These are phyloP conservation scores for Rhynchomys soricoides DNA, from an alignment of 2,113 vertebrate genomes.

Conservation along the genomic window DNA sequence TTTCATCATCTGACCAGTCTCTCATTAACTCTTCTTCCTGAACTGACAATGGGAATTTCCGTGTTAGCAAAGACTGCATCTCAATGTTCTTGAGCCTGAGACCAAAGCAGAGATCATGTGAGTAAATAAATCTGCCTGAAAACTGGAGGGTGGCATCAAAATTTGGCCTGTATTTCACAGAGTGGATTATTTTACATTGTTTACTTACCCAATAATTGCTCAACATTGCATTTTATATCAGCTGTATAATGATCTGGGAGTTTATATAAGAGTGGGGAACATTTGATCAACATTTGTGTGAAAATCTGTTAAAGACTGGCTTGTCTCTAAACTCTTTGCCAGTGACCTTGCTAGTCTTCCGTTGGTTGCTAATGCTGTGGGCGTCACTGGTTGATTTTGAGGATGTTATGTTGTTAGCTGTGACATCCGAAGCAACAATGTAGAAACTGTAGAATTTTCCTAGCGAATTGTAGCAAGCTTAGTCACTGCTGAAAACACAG, in stretches of 20 bases:
- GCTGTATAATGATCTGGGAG: background rate
- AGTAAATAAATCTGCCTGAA: background rate
- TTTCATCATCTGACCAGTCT: background rate
- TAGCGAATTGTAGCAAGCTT: background rate
- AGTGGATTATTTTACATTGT: background rate
- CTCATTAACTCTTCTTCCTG: background rate
- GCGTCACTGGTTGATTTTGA: background rate
- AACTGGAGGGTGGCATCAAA: background rate
- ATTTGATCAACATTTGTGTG: background rate
- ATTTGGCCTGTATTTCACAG: background rate
- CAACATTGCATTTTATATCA: constrained; percentile 23
- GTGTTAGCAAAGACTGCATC: background rate
- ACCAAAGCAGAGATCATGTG: background rate
- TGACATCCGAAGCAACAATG: background rate
- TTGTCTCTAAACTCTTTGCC: background rate
- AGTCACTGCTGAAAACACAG: background rate
- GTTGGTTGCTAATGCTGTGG: background rate
- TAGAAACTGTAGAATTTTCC: background rate
- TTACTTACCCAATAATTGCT: background rate
- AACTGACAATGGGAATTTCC: background rate
- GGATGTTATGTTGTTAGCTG: background rate
- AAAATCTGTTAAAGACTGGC: background rate
- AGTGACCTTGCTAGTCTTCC: background rate
- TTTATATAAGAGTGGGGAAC: background rate
- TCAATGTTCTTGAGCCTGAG: background rate